A percentile compares a stretch with the other conserved stretches of the same genome.
Evolutionary conservation across 2,888 invertebrate species (phyloP).

Genomic region (Agrotis ipsilon): DNA sequence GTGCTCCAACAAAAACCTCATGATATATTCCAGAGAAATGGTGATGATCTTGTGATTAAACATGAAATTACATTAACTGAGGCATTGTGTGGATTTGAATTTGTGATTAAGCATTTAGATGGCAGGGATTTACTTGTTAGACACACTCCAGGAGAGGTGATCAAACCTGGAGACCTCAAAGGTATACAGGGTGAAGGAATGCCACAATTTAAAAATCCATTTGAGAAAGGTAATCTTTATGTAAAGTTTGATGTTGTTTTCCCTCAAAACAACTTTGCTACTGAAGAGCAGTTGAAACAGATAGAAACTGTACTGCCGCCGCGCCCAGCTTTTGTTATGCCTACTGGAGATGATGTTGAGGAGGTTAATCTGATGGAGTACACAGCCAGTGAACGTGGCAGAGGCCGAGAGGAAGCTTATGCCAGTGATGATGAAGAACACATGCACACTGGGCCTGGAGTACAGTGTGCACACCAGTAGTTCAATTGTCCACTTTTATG

Average conservation of each 20-base stretch:
- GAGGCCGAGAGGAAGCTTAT: constrained; percentile 93
- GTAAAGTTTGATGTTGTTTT: constrained; percentile 97
- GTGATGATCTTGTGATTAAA: constrained; percentile 94
- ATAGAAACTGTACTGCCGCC: constrained; percentile 95
- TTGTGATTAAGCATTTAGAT: constrained; percentile 97
- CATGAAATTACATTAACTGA: constrained; percentile 95
- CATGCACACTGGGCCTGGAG: constrained; percentile 91
- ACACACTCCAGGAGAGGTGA: constrained; percentile 95
- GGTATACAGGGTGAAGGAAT: constrained; percentile 97
- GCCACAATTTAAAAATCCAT: constrained; percentile 96
- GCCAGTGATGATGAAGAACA: constrained; percentile 93
- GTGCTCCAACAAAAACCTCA: constrained; percentile 96
- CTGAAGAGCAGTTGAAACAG: constrained; percentile 92
- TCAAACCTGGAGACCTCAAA: constrained; percentile 95
- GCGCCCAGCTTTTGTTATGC: constrained; percentile 93
- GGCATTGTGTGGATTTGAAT: constrained; percentile 97
- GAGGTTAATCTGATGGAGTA: constrained; percentile 96
- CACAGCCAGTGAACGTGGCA: constrained; percentile 91
- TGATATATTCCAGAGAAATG: constrained; percentile 94
- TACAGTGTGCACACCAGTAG: constrained; percentile 96
- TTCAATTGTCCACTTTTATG: constrained; percentile 78
- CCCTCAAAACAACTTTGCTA: constrained; percentile 95
- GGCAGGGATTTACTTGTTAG: constrained; percentile 95
- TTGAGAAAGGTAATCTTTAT: constrained; percentile 96
- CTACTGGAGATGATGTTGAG: constrained; percentile 95